phyloP scores from a whole-genome alignment of 1,140 invertebrate species.

The Heliconius congener region DNA sequence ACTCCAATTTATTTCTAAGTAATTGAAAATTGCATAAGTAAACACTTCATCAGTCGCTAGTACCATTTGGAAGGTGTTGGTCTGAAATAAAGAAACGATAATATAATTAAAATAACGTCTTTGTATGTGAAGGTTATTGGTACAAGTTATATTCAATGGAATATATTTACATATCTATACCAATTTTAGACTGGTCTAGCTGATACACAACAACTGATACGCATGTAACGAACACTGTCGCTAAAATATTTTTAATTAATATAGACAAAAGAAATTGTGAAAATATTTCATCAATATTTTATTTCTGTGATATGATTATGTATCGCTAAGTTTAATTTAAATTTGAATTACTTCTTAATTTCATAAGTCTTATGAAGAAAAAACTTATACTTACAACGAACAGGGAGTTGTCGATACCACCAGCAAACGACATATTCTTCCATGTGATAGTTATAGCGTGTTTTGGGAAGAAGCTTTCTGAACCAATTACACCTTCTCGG shows the following conservation, averaged over 20 bases:
- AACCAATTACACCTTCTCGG: slow-evolving; percentile 93
- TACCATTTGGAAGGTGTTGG: slow-evolving; percentile 97
- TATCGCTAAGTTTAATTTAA: not conserved
- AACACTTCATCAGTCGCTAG: slow-evolving; percentile 96
- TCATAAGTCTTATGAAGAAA: not conserved
- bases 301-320: not conserved
- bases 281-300: too few relatives aligned
- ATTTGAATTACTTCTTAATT: not conserved
- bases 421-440: slow-evolving; percentile 97
- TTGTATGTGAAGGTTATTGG: too few relatives aligned
- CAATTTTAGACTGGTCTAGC: too few relatives aligned
- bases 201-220: too few relatives aligned
- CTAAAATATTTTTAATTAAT: too few relatives aligned
- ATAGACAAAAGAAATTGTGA: too few relatives aligned
- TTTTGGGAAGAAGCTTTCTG: slow-evolving; percentile 94
- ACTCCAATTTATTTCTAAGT: slow-evolving; percentile 94
- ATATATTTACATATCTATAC: too few relatives aligned
- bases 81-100: slow-evolving; percentile 80
- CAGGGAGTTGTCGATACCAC: slow-evolving; percentile 91
- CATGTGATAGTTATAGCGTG: slow-evolving; percentile 96
- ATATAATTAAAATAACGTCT: not conserved
- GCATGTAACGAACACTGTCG: too few relatives aligned
- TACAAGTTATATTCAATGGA: too few relatives aligned
- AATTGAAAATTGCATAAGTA: slow-evolving; percentile 97
- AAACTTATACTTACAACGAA: slow-evolving; percentile 86